A percentile compares a stretch with the other conserved stretches of the same genome.
Conservation (phyloP, 1,140 invertebrate species). For the Campodea augens region DNA sequence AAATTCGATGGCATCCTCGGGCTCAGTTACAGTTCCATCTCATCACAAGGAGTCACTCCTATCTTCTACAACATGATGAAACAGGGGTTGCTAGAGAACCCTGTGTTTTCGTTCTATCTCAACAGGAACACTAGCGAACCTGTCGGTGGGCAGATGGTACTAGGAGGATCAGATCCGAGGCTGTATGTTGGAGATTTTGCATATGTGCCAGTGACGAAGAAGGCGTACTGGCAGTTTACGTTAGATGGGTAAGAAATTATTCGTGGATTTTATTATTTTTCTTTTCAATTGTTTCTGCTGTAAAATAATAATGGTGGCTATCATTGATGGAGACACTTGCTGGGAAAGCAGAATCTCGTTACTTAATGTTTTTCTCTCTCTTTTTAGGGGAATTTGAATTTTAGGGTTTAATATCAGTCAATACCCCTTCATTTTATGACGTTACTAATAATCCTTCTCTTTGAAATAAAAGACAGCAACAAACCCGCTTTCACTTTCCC, state of each 20-base stretch:
- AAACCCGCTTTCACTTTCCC: no score
- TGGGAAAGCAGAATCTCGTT: no score
- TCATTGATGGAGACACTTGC: no score
- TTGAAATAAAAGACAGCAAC: no score
- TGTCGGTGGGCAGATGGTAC: slow-evolving; percentile 33
- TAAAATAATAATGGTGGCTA: no score
- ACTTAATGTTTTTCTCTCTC: no score
- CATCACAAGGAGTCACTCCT: slow-evolving; percentile 33
- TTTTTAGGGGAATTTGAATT: no score
- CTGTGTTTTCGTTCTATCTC: slow-evolving; percentile 43
- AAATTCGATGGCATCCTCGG: slow-evolving; percentile 39
- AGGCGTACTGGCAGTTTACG: slow-evolving; percentile 45
- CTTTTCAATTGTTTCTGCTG: no score
- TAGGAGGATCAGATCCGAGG: slow-evolving; percentile 35
- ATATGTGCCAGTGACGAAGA: slow-evolving; percentile 32
- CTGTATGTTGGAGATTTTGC: slow-evolving; percentile 37
- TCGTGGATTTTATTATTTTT: no score
- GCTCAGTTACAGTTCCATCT: slow-evolving; percentile 32
- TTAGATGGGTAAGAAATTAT: slow-evolving; percentile 35
- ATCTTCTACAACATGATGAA: slow-evolving; percentile 40
- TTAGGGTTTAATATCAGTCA: no score
- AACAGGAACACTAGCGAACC: slow-evolving; percentile 25
- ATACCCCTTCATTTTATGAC: no score
- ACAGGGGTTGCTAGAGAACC: slow-evolving; percentile 28
- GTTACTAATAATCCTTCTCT: no score